Evolutionary conservation across 2,888 invertebrate species (phyloP), one percentile per base, ranked within the genome.

Genomic region (Heterodera filipjevi): DNA sequence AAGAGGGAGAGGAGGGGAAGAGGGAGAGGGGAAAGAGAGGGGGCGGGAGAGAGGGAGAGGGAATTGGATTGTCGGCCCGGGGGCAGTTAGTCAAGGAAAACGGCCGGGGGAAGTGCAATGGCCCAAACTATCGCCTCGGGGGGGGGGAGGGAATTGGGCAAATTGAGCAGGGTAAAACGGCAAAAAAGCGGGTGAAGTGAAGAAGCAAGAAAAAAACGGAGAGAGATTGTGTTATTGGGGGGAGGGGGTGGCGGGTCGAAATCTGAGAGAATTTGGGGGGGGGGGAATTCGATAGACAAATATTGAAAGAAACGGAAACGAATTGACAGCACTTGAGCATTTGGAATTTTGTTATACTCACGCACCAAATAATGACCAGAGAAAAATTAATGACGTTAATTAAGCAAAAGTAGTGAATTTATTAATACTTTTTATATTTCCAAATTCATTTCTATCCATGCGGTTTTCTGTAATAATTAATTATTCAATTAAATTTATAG

Each of bases 311-410:
- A 71, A 27, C 10, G n/a, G 46, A 27, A n/a, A 30, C n/a, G 27
- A n/a, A 30, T 44, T n/a, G 30, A 10, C 39, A 70, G 12, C 39
- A 39, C n/a, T n/a, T n/a, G n/a, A n/a, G n/a, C n/a, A 30, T 27
- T 71, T 44, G 46, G 30, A 22, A 30, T 71, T 71, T 71, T 71
- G 71, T 71, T 39, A 39, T 71, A 30, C 71, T n/a, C n/a, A 71
- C 53, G 53, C 53, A 53, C 53, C 53, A 53, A 53, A 5, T 22
- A 22, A 53, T 22, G 53, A 64, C 22, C 6, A 64, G 16, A 10
- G 64, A 22, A 27, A 22, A 64, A 64, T 64, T 64, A 64, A 27
- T n/a, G n/a, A n/a, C n/a, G n/a, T n/a, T n/a, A n/a, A n/a, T n/a
- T n/a, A n/a, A n/a, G n/a, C n/a, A n/a, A n/a, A n/a, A n/a, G n/a